Evolutionary conservation across 2,888 invertebrate genomes (phyloP).

Genomic region (Adelognathus sp.): DNA sequence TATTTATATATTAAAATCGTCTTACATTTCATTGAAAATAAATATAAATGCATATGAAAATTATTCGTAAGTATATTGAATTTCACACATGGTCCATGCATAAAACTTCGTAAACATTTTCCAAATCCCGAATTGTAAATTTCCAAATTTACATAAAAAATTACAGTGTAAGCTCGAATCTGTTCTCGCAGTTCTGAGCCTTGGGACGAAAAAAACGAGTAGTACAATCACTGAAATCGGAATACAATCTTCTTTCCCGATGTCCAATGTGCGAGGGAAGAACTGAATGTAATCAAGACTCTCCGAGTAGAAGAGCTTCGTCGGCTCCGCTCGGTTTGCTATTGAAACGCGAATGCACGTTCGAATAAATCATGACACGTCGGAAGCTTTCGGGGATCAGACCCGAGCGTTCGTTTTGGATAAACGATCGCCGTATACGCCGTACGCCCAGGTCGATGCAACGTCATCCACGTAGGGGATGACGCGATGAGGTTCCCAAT

Average conservation of each 20-base stretch:
- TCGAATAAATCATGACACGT: conserved; percentile 11
- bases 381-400: conserved; percentile 16
- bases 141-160: too few species aligned
- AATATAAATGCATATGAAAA: too few species aligned
- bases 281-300: background rate
- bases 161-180: too few species aligned
- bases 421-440: conserved; percentile 6
- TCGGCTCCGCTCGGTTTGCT: background rate
- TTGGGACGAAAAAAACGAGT: background rate
- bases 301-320: background rate
- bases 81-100: too few species aligned
- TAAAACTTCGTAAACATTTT: too few species aligned
- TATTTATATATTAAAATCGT: too few species aligned
- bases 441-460: background rate
- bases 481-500: conserved; percentile 35
- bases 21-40: too few species aligned
- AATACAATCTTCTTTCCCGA: background rate
- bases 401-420: conserved; percentile 17
- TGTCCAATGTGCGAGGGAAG: background rate
- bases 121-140: too few species aligned
- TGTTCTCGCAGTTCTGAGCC: too few species aligned
- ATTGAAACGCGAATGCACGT: background rate
- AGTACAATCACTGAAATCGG: background rate
- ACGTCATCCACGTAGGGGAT: conserved; percentile 39
- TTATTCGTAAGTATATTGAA: too few species aligned